Evolutionary conservation across 1,140 invertebrate species (phyloP), one percentile per base, ranked within the genome.

Genomic region (Rhopalosiphum maidis): DNA sequence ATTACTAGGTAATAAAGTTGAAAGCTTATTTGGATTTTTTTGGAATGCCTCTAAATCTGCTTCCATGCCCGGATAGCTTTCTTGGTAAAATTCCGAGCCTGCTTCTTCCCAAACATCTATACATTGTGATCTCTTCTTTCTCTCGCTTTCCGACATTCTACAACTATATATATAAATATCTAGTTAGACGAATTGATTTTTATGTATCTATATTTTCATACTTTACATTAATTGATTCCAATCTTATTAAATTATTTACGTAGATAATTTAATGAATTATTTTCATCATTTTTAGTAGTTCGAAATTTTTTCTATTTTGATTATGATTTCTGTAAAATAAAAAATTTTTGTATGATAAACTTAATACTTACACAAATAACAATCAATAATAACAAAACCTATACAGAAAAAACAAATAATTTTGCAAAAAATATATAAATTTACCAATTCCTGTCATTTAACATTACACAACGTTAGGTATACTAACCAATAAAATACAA

Each of bases 81-180:
- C 97, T 95, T 98, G 97, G 95, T 98, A 98, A 95, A 98, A 98
- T 95, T 98, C 97, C 18, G 96, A 96, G 1, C 97, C 97, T 48
- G 97, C 97, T 95, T 98, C 97, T 95, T 98, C 97, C 97, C 97
- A 98, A 9, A 97, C 97, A 86, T 96, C 96, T 7, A 95, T 96
- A 41, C 83, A 83, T 51, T 54, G 95, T 94, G 93, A 95, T 95
- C 88, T 96, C 95, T 94, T 96, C 96, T 94, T 96, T 96, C 89
- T 95, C 95, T 89, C 96, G 96, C 89, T 96, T 6, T 96, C 96
- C 43, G 96, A 96, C 96, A 96, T 97, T 43, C 93, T 94, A 60
- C 46, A 85, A 25, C 22, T 46, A 8, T 25, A 37, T 25, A 37
- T 82, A 87, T 85, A 90, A 41, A 60, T 88, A 88, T 30, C 1